These are phyloP conservation scores for Whitmania pigra DNA, from an alignment of 1,140 invertebrate species.

Conservation along the genomic window DNA sequence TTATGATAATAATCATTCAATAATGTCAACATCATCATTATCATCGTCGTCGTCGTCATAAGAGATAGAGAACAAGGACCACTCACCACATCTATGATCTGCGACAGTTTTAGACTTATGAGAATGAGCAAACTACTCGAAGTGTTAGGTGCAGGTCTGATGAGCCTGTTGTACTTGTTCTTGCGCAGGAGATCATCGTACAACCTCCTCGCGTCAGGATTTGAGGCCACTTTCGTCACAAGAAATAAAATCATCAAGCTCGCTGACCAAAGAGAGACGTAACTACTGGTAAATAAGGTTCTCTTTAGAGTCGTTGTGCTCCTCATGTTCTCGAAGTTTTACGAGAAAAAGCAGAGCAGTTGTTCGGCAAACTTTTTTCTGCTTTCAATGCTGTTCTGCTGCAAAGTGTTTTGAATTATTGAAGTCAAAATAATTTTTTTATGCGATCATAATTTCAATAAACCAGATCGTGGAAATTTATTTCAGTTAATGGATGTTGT, in stretches of 20 bases:
- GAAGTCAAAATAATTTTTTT: too few relatives aligned
- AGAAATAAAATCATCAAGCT: too few relatives aligned
- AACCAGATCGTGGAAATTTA: too few relatives aligned
- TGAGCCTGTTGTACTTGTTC: slow-evolving; percentile 90
- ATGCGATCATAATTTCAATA: too few relatives aligned
- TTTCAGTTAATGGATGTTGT: too few relatives aligned
- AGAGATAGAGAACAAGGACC: neutral
- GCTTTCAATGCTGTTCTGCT: too few relatives aligned
- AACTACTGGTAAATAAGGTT: neutral
- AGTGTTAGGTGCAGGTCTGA: slow-evolving; percentile 77
- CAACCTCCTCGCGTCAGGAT: slow-evolving; percentile 23
- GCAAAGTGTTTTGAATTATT: too few relatives aligned
- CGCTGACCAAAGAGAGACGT: neutral
- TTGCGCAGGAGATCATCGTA: slow-evolving; percentile 48
- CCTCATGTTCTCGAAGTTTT: too few relatives aligned
- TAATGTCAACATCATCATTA: neutral
- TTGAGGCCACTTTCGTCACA: slow-evolving; percentile 1
- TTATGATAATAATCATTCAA: too few relatives aligned
- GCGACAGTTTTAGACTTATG: slow-evolving; percentile 36
- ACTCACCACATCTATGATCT: slow-evolving; percentile 94
- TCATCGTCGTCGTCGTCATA: neutral
- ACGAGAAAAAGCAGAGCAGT: too few relatives aligned
- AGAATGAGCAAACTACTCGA: slow-evolving; percentile 48
- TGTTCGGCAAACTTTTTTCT: too few relatives aligned
- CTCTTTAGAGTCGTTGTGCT: neutral